Evolutionary conservation across 1,140 invertebrate species (phyloP), one percentile per base, ranked within the genome.

Genomic region (Drosophila equinoxialis): DNA sequence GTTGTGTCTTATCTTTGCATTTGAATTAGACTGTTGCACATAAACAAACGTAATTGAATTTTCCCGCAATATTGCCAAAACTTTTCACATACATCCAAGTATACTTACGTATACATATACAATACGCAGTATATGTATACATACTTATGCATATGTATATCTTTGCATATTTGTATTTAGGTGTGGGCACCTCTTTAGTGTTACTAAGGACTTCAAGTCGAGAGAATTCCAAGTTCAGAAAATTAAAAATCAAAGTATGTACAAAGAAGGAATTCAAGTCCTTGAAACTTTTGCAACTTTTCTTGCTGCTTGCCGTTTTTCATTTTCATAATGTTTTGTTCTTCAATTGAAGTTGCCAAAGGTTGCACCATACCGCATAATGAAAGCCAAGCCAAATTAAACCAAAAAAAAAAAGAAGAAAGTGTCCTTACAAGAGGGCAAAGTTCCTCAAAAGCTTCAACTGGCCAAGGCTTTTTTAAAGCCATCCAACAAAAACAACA

Each of bases 31-130:
- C 72, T 63, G 57, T 45, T 61, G 69, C 54, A 62, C 76, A 86
- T 89, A 86, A 87, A 86, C 68, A 87, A 77, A 75, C 69, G 76
- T 79, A 87, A 86, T 86, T 87, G 83, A 81, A 86, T 86, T 87
- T 82, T 39, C 41, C 69, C 55, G 67, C 72, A 67, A 68, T 65
- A 81, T 71, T 51, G 45, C 45, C 45, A 51, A 51, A 51, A 51
- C 3, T 51, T 51, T 51, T 51, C 45, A 51, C 45, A 45, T 45
- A 45, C 42, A 45, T 45, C n/a, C 45, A 14, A 14, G n/a, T 30
- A 6, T 6, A 30, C 30, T 6, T 23, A 8, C 5, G 2, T 23
- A 8, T 17, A 7, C 1, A 45, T 6, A 45, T 45, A 6, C 17
- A 17, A 17, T 45, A 45, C 30, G 0, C 5, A 6, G 3, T 23